Evolutionary conservation across 2,113 vertebrate species (phyloP).

Genomic region (Ciconia boyciana): DNA sequence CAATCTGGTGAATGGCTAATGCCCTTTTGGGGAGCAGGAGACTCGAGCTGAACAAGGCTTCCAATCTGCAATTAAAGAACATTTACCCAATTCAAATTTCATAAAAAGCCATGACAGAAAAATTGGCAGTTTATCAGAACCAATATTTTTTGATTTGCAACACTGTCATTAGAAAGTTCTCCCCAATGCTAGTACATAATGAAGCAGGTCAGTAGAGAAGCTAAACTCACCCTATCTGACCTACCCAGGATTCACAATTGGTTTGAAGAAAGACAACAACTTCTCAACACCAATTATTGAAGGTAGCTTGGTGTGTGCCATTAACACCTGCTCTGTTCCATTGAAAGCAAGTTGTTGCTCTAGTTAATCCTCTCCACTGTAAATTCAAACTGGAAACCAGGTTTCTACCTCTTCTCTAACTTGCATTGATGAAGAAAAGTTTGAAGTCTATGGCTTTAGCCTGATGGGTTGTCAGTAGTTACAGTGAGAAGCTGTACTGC

Average conservation of each 20-base stretch:
- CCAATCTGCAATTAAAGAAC: neutral
- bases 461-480: neutral
- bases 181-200: neutral
- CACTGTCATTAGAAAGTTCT: neutral
- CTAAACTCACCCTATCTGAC: neutral
- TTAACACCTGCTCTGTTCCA: neutral
- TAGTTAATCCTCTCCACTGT: neutral
- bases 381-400: neutral
- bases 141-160: neutral
- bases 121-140: neutral
- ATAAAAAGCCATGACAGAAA: neutral
- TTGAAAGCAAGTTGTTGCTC: neutral
- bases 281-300: neutral
- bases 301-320: neutral
- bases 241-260: neutral
- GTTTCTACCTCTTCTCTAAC: neutral
- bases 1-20: neutral
- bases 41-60: neutral
- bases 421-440: neutral
- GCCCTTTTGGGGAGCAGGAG: neutral
- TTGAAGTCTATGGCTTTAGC: neutral
- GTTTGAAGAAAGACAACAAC: neutral
- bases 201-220: neutral
- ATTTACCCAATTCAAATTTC: neutral
- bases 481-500: neutral